Conservation (phyloP, 2,113 vertebrate species). For the Silurus asotus region DNA sequence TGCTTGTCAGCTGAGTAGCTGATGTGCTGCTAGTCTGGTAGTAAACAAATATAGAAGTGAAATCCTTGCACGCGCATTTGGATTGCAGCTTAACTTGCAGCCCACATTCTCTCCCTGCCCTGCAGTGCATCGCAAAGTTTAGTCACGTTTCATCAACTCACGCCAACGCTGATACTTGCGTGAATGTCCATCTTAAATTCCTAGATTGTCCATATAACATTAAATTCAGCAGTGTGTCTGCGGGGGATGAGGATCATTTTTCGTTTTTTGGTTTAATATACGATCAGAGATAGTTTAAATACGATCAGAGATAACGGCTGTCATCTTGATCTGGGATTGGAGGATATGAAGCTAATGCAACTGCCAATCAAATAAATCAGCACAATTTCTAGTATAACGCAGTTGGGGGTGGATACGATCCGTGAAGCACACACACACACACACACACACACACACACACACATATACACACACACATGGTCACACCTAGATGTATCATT, state of each 20-base stretch:
- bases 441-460: neutral
- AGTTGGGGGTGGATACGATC: slow-evolving; percentile 12
- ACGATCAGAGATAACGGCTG: slow-evolving; percentile 42
- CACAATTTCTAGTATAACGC: neutral
- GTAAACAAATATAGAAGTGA: slow-evolving; percentile 41
- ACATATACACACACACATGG: neutral
- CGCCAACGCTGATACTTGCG: neutral
- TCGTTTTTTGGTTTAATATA: neutral
- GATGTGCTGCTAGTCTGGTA: slow-evolving; percentile 35
- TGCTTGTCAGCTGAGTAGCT: slow-evolving; percentile 34
- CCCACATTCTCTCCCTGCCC: slow-evolving; percentile 31
- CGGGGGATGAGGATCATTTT: slow-evolving; percentile 16
- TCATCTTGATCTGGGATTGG: slow-evolving; percentile 43
- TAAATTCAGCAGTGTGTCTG: slow-evolving; percentile 22
- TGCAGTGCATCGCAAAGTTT: slow-evolving; percentile 11
- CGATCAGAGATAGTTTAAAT: slow-evolving; percentile 38
- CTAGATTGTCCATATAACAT: slow-evolving; percentile 17
- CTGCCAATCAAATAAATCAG: slow-evolving; percentile 42
- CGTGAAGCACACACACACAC: neutral
- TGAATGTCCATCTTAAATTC: slow-evolving; percentile 30
- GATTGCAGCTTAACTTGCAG: slow-evolving; percentile 21
- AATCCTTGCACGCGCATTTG: slow-evolving; percentile 14
- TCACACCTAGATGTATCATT: neutral
- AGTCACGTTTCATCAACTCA: neutral
- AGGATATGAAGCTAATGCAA: slow-evolving; percentile 44